These are phyloP conservation scores for Cirrhinus molitorella DNA, from an alignment of 2,797 vertebrate species.

Conservation along the genomic window DNA sequence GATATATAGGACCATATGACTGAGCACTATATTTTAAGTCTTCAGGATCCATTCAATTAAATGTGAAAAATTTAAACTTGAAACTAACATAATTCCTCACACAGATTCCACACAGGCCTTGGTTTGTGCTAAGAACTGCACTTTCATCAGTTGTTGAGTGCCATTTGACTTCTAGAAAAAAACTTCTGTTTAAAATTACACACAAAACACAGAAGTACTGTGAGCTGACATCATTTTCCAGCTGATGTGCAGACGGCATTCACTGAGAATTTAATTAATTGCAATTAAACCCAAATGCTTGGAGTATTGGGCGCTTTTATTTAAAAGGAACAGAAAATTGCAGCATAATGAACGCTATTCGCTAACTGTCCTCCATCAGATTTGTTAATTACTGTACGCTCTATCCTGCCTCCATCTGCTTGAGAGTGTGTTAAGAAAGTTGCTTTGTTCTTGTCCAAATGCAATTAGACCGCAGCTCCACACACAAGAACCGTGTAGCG, in stretches of 20 bases:
- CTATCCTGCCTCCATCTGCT: slow-evolving; percentile 63
- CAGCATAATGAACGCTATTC: slow-evolving; percentile 56
- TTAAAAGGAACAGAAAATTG: slow-evolving; percentile 53
- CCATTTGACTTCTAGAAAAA: background rate
- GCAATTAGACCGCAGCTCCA: slow-evolving; percentile 56
- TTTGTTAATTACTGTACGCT: slow-evolving; percentile 63
- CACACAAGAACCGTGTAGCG: slow-evolving; percentile 27
- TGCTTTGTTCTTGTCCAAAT: slow-evolving; percentile 63
- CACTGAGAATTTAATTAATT: slow-evolving; percentile 52
- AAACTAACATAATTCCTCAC: background rate
- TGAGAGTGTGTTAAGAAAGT: slow-evolving; percentile 53
- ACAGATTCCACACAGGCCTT: background rate
- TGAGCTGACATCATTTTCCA: slow-evolving; percentile 27
- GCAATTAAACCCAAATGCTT: slow-evolving; percentile 47
- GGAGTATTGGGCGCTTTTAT: slow-evolving; percentile 49
- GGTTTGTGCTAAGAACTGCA: background rate
- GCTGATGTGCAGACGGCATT: slow-evolving; percentile 14
- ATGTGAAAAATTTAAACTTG: background rate
- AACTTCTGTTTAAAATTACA: background rate
- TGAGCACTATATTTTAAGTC: too few relatives aligned
- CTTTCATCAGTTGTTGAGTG: background rate
- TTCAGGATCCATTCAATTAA: too few relatives aligned
- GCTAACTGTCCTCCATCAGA: slow-evolving; percentile 56
- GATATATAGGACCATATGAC: too few relatives aligned
- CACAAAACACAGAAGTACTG: background rate